Evolutionary conservation across 2,888 invertebrate genomes (phyloP), one percentile per base, ranked within the genome.

Genomic region (Sesia bembeciformis): DNA sequence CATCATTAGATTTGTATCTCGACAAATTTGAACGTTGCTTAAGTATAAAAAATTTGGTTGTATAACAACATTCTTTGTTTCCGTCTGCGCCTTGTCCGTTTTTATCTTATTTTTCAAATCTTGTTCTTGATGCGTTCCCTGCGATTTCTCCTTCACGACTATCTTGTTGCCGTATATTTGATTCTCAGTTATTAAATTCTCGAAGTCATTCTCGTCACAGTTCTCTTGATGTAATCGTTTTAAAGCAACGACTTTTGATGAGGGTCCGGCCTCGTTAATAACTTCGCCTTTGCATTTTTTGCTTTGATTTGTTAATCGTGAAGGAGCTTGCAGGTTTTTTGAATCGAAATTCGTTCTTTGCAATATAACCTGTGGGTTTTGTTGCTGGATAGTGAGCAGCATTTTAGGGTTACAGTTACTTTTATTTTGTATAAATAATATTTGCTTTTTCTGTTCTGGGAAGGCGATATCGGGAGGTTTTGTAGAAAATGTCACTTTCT

Each of bases 111-210:
- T 74, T 60, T 81, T 83, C 50, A 83, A 64, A 55, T 86, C 82
- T 67, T 84, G 82, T 58, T 88, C 85, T 65, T 87, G 86, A 54
- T 69, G 71, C 6, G 76, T 83, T 40, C 81, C 78, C 69, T 84
- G 85, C 55, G 81, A 80, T 65, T 90, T 90, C 81, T 90, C 89
- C 83, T 90, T 90, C 76, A 90, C 88, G 76, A 90, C 89, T 77
- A 90, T 90, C 76, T 90, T 90, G 62, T 90, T 89, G 61, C 90
- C 90, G 66, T 90, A 90, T 58, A 90, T 90, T 76, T 90, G 90
- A 73, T 90, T 90, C 70, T 90, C 90, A 40, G 90, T 90, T 51
- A 90, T 90, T 62, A 90, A 76, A 72, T 90, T 90, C 65, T 90
- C 90, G 66, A 90, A 90, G 68, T 90, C 90, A 57, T 90, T 87